Evolutionary conservation across 2,888 invertebrate genomes (phyloP).

Genomic region (Netelia virgata): DNA sequence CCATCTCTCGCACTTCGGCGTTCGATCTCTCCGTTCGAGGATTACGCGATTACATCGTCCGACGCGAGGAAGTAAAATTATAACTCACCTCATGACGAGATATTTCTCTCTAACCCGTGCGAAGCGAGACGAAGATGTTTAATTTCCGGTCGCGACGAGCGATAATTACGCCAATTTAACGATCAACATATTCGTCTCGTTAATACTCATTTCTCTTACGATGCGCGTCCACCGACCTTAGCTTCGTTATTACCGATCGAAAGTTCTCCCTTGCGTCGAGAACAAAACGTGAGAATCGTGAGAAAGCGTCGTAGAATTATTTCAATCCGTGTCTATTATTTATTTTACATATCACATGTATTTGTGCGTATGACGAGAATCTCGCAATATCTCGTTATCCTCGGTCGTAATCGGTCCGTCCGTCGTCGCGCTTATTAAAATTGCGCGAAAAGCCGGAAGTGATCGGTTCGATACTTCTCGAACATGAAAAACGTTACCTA

Average conservation of each 20-base stretch:
- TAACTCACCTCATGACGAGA: not conserved
- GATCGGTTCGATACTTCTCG: slow-evolving; percentile 10
- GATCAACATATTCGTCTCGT: slow-evolving; percentile 36
- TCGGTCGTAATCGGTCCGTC: not conserved
- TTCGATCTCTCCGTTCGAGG: not conserved
- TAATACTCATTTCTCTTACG: slow-evolving; percentile 35
- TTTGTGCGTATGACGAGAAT: not conserved
- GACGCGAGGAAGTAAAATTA: slow-evolving; percentile 56
- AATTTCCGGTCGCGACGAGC: slow-evolving; percentile 59
- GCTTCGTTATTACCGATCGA: slow-evolving; percentile 37
- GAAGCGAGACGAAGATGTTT: slow-evolving; percentile 48
- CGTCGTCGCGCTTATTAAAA: slow-evolving; percentile 23
- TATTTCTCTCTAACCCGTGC: not conserved
- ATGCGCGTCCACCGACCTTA: not conserved
- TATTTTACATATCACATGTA: not conserved
- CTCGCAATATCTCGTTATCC: not conserved
- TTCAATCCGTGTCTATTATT: not conserved
- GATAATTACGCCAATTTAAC: slow-evolving; percentile 34
- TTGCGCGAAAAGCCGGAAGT: slow-evolving; percentile 44
- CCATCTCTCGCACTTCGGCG: not conserved
- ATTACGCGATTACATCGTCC: slow-evolving; percentile 4
- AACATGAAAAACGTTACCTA: slow-evolving; percentile 8
- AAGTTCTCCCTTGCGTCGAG: slow-evolving; percentile 36
- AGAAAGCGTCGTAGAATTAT: slow-evolving; percentile 59
- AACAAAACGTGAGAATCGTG: slow-evolving; percentile 50